Evolutionary conservation across 2,797 vertebrate species (phyloP).

Genomic region (Chromobotia macracanthus): DNA sequence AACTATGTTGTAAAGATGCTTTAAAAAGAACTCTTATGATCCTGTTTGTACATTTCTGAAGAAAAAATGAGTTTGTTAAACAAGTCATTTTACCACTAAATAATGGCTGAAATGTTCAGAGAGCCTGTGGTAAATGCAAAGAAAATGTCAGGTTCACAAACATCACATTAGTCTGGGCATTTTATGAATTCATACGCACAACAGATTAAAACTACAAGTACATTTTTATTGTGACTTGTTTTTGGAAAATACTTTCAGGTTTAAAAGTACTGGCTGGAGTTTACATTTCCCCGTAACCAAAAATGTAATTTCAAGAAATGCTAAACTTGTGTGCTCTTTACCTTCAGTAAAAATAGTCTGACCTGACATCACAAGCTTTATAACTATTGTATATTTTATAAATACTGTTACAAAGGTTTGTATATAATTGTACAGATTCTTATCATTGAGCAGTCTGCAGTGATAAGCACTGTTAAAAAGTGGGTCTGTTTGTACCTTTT

Average conservation of each 20-base stretch:
- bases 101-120: background rate
- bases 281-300: background rate
- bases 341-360: background rate
- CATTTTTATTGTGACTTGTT: constrained; percentile 17
- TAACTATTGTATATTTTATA: constrained; percentile 32
- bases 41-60: background rate
- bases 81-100: constrained; percentile 3
- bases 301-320: constrained; percentile 10
- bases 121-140: background rate
- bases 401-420: constrained; percentile 18
- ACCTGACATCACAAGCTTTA: constrained; percentile 5
- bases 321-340: constrained; percentile 39
- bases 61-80: background rate
- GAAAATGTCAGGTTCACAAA: background rate
- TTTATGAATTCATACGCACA: background rate
- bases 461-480: constrained; percentile 53
- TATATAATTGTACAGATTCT: constrained; percentile 12
- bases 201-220: constrained; percentile 5
- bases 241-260: background rate
- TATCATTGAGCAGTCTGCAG: constrained; percentile 31
- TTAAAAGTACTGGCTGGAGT: background rate
- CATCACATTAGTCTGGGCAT: background rate
- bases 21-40: constrained; percentile 12
- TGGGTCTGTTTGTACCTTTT: constrained; percentile 30
- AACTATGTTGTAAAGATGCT: background rate